Evolutionary conservation across 2,888 invertebrate genomes (phyloP), one percentile per base, ranked within the genome.

Genomic region (Sinopyrophorus schimmeli): DNA sequence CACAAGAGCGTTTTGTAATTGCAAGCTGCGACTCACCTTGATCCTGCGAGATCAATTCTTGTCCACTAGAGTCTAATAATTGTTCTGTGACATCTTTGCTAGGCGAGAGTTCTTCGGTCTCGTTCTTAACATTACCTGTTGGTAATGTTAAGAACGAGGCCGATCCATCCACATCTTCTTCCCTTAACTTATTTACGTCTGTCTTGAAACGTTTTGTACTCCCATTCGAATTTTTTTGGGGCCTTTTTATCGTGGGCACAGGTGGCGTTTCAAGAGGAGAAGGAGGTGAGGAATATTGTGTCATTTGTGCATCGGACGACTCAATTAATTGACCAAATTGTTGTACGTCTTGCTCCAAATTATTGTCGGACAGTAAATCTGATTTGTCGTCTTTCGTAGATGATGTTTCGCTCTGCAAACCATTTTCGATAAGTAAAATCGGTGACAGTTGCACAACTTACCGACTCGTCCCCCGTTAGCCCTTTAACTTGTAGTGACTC

Each of bases 401-500:
- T 14, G 70, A 65, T 7, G 67, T 60, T 53, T 73, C 73, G 58
- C 69, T 71, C 71, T 74, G 26, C 18, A 47, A 55, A 27, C 32
- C 44, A 38, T 31, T 7, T 24, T 3, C 10, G 24, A 10, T 24
- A 24, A 10, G n/a, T 7, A 5, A 1, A 9, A 18, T 10, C 7
- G 15, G 2, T 10, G 3, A n/a, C n/a, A n/a, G n/a, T 10, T 26
- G 28, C 31, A 43, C 15, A 37, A 46, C 50, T 70, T 65, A 74
- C 74, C 43, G 73, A 67, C 63, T 74, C 74, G 60, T 74, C 74
- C 27, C 73, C 73, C 10, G 86, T 84, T 34, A 86, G 74, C 11
- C 86, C 86, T 66, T 86, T 85, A 49, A 86, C 81, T 70, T 86
- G 85, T 38, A 86, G 74, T 48, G 83, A 74, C 63, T 86, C 86